phyloP scores from a whole-genome alignment of 2,888 invertebrate species.

The Cenopis cana region DNA sequence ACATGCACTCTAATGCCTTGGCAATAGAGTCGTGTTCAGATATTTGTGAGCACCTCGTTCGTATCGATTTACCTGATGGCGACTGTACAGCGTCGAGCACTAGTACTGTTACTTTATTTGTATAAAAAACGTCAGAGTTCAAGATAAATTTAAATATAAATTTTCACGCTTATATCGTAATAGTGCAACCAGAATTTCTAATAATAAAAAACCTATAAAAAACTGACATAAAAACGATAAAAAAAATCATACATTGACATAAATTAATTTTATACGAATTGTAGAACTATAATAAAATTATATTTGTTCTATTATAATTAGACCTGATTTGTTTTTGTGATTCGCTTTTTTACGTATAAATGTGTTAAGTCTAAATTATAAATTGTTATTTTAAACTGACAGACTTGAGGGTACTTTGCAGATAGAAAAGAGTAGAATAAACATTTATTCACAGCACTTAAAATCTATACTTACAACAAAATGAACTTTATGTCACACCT shows the following conservation, averaged over 20 bases:
- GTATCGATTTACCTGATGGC: no score
- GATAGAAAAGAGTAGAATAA: no score
- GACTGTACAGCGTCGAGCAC: no score
- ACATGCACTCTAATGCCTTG: no score
- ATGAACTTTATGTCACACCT: no score
- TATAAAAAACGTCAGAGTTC: background rate
- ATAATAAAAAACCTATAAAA: background rate
- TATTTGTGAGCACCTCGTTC: no score
- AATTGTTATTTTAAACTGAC: conserved; percentile 37
- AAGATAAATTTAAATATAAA: background rate
- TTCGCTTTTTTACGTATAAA: conserved; percentile 41
- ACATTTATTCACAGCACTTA: no score
- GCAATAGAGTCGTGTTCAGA: no score
- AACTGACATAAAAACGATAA: conserved; percentile 13
- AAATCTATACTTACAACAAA: no score
- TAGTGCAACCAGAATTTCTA: conserved; percentile 7
- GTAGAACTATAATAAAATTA: conserved; percentile 46
- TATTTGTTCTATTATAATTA: conserved; percentile 50
- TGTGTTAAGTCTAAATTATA: conserved; percentile 34
- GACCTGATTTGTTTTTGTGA: conserved; percentile 43
- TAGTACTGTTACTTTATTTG: no score
- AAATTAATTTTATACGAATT: conserved; percentile 39
- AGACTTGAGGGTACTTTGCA: background rate
- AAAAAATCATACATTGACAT: conserved; percentile 18
- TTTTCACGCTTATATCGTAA: background rate